Evolutionary conservation across 2,888 invertebrate genomes (phyloP), one percentile per base, ranked within the genome.

Genomic region (Polylopha cassiicola): DNA sequence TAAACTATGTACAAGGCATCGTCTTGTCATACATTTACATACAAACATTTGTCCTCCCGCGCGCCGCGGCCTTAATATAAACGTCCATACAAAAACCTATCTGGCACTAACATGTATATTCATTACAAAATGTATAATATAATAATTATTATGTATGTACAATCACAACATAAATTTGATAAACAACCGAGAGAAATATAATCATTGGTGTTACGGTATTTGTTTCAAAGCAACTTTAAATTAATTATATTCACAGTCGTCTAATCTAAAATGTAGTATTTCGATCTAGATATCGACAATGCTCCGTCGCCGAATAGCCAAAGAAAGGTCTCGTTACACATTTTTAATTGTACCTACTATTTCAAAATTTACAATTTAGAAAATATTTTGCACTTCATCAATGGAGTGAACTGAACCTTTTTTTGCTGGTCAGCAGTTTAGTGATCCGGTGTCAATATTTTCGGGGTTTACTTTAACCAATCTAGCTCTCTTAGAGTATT

Each of bases 91-190:
- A 84, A 82, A 79, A 80, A 66, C 74, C 77, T 81, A 81, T 74
- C 84, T 81, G 82, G 77, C 82, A 82, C 84, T 82, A 81, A 76
- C 74, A 80, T 82, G 84, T 84, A 84, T 82, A 79, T 73, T 67
- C 68, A 74, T 79, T 84, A 84, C 73, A 84, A 84, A 84, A 84
- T 79, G 80, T 84, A 84, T 81, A 82, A 73, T 78, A 75, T 74
- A 62, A 64, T 63, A 58, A 62, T 44, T 74, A 73, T 71, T 67
- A 75, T 78, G 65, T 80, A 81, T 81, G 76, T 79, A 84, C 80
- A 79, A 77, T 84, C 82, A 84, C 84, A 82, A 84, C 82, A 66
- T 81, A 82, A 84, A 79, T 75, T 77, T 78, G 71, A 74, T 74
- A 74, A 82, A 82, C 82, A 84, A 84, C 82, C 82, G 69, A 84